A percentile compares a stretch with the other conserved stretches of the same genome.
phyloP scores from a whole-genome alignment of 2,888 invertebrate species.

The Brenthis daphne region DNA sequence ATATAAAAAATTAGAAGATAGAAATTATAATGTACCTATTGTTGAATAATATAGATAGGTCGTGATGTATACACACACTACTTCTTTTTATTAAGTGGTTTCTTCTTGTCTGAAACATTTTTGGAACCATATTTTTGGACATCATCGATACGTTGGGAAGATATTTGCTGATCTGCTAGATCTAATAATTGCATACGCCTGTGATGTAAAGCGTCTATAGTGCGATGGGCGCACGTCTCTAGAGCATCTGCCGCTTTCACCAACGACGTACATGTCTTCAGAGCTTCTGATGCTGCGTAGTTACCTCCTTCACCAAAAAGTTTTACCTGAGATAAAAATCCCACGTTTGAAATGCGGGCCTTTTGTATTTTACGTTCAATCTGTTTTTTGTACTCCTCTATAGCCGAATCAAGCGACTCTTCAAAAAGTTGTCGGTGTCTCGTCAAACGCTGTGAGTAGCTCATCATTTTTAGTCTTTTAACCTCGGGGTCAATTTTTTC shows the following conservation, averaged over 20 bases:
- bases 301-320: conserved; percentile 62
- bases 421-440: conserved; percentile 58
- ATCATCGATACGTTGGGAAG: conserved; percentile 55
- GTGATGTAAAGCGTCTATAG: conserved; percentile 51
- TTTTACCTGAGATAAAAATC: conserved; percentile 56
- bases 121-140: conserved; percentile 46
- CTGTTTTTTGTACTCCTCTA: conserved; percentile 50
- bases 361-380: conserved; percentile 58
- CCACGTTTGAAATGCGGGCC: conserved; percentile 64
- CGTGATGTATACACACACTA: neutral
- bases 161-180: conserved; percentile 53
- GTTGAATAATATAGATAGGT: too few species aligned
- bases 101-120: conserved; percentile 45
- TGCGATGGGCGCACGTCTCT: conserved; percentile 51
- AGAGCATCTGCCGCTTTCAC: conserved; percentile 57
- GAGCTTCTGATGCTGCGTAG: conserved; percentile 59
- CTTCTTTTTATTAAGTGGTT: conserved; percentile 36
- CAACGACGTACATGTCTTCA: conserved; percentile 49
- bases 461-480: conserved; percentile 61
- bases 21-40: too few species aligned
- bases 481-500: conserved; percentile 52
- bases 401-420: conserved; percentile 54
- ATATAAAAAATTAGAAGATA: too few species aligned
- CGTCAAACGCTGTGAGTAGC: conserved; percentile 58
- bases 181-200: conserved; percentile 53